Evolutionary conservation across 1,140 invertebrate genomes (phyloP), one percentile per base, ranked within the genome.

Genomic region (Lasioglossum baleicum): DNA sequence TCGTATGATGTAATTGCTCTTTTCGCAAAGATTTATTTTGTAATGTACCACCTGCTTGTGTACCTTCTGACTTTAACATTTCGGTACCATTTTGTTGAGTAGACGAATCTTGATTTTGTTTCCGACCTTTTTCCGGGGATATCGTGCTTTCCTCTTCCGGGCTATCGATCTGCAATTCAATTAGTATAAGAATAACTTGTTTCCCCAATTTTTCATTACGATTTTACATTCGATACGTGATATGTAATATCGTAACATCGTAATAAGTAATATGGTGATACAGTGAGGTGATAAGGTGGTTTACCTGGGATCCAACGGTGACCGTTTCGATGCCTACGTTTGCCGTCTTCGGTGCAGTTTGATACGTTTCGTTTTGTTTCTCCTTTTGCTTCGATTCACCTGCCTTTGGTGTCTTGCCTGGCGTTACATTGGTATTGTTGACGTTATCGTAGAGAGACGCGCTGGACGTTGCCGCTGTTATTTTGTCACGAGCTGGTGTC

Each of bases 361-460:
- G 92, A 65, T 91, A 92, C 20, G 90, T 93, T 75, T 93, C 92
- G 70, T 88, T 91, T 81, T 93, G 91, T 85, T 93, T 91, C 68
- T 92, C 89, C 86, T 92, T 88, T 75, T 90, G 90, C 69, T 92
- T 91, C 44, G 88, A 83, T 68, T 90, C 86, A 65, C 40, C 17
- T 74, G 66, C 83, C 87, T 91, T 88, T 74, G 82, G n/a, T 53
- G 73, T 82, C 82, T 92, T 92, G 11, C 91, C 90, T 11, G 89
- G 89, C 67, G 90, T 88, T 65, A 89, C 82, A 69, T 84, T 90
- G 61, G 88, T 87, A 83, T 88, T 92, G 87, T 93, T 93, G 70
- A 97, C 96, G 91, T 98, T 97, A 93, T 98, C 97, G 90, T 98
- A 98, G n/a, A 98, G 95, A 48, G 97, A 97, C 15, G 96, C 97